Percentiles rank a stretch among this genome's conserved stretches.
phyloP scores from a whole-genome alignment of 2,888 invertebrate species.

The Meliscaeva auricollis region DNA sequence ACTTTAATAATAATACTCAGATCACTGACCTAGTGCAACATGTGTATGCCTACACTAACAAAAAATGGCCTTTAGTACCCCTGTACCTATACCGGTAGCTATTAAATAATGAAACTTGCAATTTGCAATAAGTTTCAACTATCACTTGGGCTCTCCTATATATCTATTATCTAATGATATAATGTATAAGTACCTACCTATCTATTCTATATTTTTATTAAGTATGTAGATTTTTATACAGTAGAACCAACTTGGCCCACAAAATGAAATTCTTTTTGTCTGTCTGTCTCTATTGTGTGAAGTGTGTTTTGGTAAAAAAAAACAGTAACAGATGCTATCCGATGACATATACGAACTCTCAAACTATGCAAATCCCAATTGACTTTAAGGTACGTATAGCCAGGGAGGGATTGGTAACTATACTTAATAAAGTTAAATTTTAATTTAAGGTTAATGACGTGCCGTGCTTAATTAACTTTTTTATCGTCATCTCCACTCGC shows the following conservation, averaged over 20 bases:
- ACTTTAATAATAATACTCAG: neutral
- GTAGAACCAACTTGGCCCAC: neutral
- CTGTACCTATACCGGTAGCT: neutral
- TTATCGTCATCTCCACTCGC: too few species aligned
- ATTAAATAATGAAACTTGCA: neutral
- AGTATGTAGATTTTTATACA: neutral
- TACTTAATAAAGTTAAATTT: too few species aligned
- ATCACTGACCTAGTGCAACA: slow-evolving; percentile 8
- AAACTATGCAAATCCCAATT: neutral
- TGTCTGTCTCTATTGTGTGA: too few species aligned
- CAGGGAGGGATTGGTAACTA: too few species aligned
- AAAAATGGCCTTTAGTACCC: neutral
- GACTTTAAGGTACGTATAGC: too few species aligned
- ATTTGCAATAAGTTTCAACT: too few species aligned
- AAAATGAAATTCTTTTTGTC: too few species aligned
- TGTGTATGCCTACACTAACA: too few species aligned
- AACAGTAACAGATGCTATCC: too few species aligned
- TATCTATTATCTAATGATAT: neutral
- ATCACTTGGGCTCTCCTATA: neutral
- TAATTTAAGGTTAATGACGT: too few species aligned
- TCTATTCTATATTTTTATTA: neutral
- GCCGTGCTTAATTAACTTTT: too few species aligned
- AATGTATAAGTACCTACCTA: neutral
- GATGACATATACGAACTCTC: slow-evolving; percentile 44
- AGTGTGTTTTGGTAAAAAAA: too few species aligned